Evolutionary conservation across 2,888 invertebrate genomes (phyloP), one percentile per base, ranked within the genome.

Genomic region (Ophraella communa): DNA sequence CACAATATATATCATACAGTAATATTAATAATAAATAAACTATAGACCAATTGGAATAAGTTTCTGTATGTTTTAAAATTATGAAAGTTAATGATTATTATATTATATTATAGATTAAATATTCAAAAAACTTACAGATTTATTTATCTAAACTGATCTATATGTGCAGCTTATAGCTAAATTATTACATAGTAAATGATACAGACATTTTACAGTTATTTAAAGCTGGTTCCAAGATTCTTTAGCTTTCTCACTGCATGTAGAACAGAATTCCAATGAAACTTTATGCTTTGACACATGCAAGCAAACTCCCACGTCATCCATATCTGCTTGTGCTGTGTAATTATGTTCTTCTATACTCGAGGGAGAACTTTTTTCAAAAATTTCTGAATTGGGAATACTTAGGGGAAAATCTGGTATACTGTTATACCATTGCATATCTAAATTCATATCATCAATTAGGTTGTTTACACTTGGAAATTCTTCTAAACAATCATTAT

Each of bases 261-360:
- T 80, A 1, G 85, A 79, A 75, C 88, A 88, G 74, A 85, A 87
- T 73, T 87, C 87, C 64, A 87, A 74, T 0, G 87, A 87, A 33
- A 87, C 83, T 74, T 82, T 83, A 51, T 84, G 84, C 42, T 84
- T 84, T 64, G 85, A 84, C 14, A 87, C 83, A 72, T 88, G 87
- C 11, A 88, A 78, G 73, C 87, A 88, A 17, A 88, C 83, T 14
- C 87, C 87, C 53, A 82, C 81, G 71, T 83, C 81, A 11, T 81
- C 79, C 8, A 55, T 52, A 45, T 44, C 30, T 33, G 63, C 47
- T 20, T 39, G 24, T 24, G 65, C 33, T 8, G 74, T 77, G 64
- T 80, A 80, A 73, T 75, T 78, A 64, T 80, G 80, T 65, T 80
- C 80, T 39, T 72, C 71, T 30, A 71, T 42, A 24, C 62, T 52